These are phyloP conservation scores for Discoglossus pictus DNA, from an alignment of 2,797 vertebrate species.

Conservation along the genomic window DNA sequence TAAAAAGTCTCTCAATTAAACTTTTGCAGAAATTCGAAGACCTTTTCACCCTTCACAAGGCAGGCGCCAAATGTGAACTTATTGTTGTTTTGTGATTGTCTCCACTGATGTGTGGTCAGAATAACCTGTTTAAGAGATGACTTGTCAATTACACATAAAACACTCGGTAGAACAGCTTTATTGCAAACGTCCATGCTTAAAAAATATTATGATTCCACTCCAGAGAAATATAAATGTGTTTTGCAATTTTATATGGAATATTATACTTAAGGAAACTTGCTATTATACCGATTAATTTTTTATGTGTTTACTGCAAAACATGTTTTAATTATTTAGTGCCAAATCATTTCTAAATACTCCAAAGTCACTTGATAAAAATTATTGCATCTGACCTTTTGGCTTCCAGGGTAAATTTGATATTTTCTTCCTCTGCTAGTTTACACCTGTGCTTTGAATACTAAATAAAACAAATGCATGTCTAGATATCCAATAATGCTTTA, in stretches of 20 bases:
- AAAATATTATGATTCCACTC: too few relatives aligned
- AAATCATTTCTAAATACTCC: slow-evolving; percentile 40
- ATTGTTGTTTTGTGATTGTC: too few relatives aligned
- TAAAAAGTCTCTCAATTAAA: slow-evolving; percentile 2
- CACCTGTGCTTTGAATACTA: slow-evolving; percentile 26
- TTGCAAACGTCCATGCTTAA: too few relatives aligned
- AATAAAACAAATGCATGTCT: background rate
- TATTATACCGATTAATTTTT: slow-evolving; percentile 42
- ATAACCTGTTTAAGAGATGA: too few relatives aligned
- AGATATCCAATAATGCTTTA: too few relatives aligned
- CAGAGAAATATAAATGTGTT: too few relatives aligned
- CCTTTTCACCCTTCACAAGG: too few relatives aligned
- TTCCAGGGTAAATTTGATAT: slow-evolving; percentile 18
- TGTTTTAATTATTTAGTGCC: slow-evolving; percentile 45
- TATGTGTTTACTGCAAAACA: slow-evolving; percentile 46
- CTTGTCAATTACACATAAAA: too few relatives aligned
- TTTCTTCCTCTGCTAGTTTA: slow-evolving; percentile 25
- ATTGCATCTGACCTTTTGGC: slow-evolving; percentile 34
- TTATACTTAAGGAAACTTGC: slow-evolving; percentile 5
- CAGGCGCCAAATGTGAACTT: too few relatives aligned
- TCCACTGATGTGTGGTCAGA: too few relatives aligned
- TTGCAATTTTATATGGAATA: slow-evolving; percentile 22
- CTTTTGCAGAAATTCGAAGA: too few relatives aligned
- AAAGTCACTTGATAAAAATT: slow-evolving; percentile 36
- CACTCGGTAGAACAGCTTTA: too few relatives aligned